Base-by-base conservation (phyloP, 2,888 invertebrate genomes). In the Baronia brevicornis region DNA sequence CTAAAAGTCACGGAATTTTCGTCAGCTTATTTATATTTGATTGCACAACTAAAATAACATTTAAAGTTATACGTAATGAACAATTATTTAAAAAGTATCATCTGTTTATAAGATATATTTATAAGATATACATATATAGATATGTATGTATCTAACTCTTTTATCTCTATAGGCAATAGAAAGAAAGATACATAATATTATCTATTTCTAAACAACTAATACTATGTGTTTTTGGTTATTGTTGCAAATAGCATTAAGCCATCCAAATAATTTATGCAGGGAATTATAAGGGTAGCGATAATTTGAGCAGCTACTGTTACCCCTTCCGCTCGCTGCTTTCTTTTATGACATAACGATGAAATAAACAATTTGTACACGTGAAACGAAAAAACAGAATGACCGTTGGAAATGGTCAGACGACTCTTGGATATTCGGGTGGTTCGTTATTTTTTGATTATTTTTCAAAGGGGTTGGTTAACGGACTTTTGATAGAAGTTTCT, bases 321-420 rank as follows among this genome's bases (percentile, higher is more conserved):
- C 66, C 69, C 68, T 65, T 60, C 54, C 43, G 38, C 26, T 39
- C 44, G 47, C 51, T 48, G 57, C 56, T 55, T 67, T 61, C 56
- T 54, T 67, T 63, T 60, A 63, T 46, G 56, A 62, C 54, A 38
- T 65, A 68, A 71, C 62, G 64, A 69, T 51, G 41, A 45, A 50
- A 56, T 53, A 46, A 53, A 45, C 43, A 43, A 35, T 39, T 41
- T 38, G 24, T 22, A 21, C 12, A 51, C 51, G 53, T n/a, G n/a
- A n/a, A 51, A 49, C 38, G 40, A 29, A 47, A 59, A 67, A 66
- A 66, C 65, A 61, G 39, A 52, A 48, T 55, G 64, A 53, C 75
- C 75, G 79, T 77, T 77, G 62, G 65, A 58, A 56, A 62, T 66
- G 66, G 65, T 64, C 68, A 68, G 61, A 64, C 59, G 48, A 43